Base-by-base conservation (phyloP, 2,113 vertebrate genomes). In the Pygathrix nemaeus region DNA sequence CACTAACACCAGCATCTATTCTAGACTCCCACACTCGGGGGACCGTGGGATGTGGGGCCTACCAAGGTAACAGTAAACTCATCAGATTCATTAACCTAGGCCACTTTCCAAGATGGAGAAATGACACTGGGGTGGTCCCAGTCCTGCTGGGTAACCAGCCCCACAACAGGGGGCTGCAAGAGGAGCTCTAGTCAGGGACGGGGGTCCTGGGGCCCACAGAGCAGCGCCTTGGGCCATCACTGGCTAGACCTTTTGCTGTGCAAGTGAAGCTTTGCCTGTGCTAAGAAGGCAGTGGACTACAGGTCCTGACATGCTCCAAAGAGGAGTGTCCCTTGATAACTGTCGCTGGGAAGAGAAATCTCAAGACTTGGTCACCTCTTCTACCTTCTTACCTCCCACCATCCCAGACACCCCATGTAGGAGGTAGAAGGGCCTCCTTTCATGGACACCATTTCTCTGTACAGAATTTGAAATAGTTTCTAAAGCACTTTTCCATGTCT, bases 371-470 rank as follows among this genome's bases (percentile, higher is more conserved):
- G 11, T 3, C 20, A 2, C 2, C 3, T 16, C 40, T 45, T 14
- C 68, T 14, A 14, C 25, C 73, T 45, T 0, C 8, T 21, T 5
- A 1, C 3, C 17, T n/a, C 14, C 45, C 82, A 8, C 10, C 4
- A 7, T 38, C 25, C 12, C 6, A 5, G 1, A 4, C 11, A 0
- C 13, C 8, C 0, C 3, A 1, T 3, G 12, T 0, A 0, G 12
- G 32, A 25, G 2, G 8, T 6, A 8, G 18, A 40, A 8, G 48
- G 23, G 6, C 6, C 12, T 70, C 0, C 38, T 16, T 25, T 32
- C 27, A 6, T 4, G 0, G 0, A 1, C 17, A 5, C 12, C 2
- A 0, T 40, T 10, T 13, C 25, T 48, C 70, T 66, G 16, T 8
- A 14, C 2, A 2, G 10, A 3, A 4, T 13, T 43, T n/a, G 6